These are phyloP conservation scores for Xanthorhoe spadicearia DNA, from an alignment of 2,888 invertebrate species.

Conservation along the genomic window DNA sequence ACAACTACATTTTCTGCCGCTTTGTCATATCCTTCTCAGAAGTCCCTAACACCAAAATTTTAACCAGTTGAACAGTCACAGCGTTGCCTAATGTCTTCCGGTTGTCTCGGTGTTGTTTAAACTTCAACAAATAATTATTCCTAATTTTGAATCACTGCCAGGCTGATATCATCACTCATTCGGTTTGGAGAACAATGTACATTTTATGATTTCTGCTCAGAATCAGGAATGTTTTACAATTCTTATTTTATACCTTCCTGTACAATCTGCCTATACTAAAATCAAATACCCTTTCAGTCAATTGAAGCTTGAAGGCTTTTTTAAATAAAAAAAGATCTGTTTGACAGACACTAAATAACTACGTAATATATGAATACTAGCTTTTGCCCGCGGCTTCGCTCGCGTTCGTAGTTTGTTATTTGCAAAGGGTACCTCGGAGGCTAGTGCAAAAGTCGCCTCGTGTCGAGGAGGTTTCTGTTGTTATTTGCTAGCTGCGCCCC, in stretches of 20 bases:
- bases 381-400: too few species aligned
- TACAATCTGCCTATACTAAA: neutral
- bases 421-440: too few species aligned
- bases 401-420: too few species aligned
- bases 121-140: conserved; percentile 52
- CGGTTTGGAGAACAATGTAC: conserved; percentile 54
- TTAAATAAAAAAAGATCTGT: neutral
- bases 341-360: too few species aligned
- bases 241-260: neutral
- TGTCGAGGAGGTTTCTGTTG: too few species aligned
- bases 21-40: conserved; percentile 40
- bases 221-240: conserved; percentile 8
- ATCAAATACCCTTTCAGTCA: neutral
- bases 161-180: conserved; percentile 68
- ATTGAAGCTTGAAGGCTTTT: neutral
- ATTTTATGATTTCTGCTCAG: conserved; percentile 18
- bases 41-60: conserved; percentile 39
- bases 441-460: too few species aligned
- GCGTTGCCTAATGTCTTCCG: conserved; percentile 50
- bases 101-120: conserved; percentile 48
- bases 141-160: conserved; percentile 65
- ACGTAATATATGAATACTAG: too few species aligned
- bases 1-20: neutral
- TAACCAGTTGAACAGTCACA: conserved; percentile 42
- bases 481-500: too few species aligned